Conservation (phyloP, 2,113 vertebrate genomes). For the Bos taurus region DNA sequence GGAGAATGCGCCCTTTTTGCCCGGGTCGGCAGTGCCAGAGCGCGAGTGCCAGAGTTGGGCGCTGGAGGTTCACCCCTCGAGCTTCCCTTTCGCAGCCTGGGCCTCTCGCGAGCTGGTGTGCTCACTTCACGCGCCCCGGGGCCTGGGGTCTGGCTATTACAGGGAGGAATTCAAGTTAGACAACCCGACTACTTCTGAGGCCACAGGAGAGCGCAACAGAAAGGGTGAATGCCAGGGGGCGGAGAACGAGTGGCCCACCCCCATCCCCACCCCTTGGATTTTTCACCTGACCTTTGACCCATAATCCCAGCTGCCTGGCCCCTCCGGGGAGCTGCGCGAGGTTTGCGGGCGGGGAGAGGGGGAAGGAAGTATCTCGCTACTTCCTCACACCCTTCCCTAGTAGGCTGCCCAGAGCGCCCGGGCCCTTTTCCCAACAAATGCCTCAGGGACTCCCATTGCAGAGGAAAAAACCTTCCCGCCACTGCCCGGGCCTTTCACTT, state of each 20-base stretch:
- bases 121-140: not conserved
- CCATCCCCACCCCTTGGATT: slow-evolving; percentile 21
- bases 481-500: slow-evolving; percentile 30
- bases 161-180: not conserved
- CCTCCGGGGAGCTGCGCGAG: not conserved
- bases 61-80: not conserved
- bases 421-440: slow-evolving; percentile 63
- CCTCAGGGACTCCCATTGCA: slow-evolving; percentile 44
- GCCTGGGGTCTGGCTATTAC: not conserved
- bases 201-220: not conserved
- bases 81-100: not conserved
- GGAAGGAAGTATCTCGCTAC: not conserved
- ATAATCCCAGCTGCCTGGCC: slow-evolving; percentile 18
- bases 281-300: slow-evolving; percentile 62
- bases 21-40: not conserved
- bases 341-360: not conserved
- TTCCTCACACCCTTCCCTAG: slow-evolving; percentile 43
- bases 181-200: not conserved
- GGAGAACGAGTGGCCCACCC: not conserved
- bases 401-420: slow-evolving; percentile 28
- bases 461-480: slow-evolving; percentile 30
- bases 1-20: not conserved
- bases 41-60: not conserved
- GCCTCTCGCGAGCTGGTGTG: not conserved
- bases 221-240: not conserved